Evolutionary conservation across 2,888 invertebrate species (phyloP).

Genomic region (Tenthredo scrophulariae): DNA sequence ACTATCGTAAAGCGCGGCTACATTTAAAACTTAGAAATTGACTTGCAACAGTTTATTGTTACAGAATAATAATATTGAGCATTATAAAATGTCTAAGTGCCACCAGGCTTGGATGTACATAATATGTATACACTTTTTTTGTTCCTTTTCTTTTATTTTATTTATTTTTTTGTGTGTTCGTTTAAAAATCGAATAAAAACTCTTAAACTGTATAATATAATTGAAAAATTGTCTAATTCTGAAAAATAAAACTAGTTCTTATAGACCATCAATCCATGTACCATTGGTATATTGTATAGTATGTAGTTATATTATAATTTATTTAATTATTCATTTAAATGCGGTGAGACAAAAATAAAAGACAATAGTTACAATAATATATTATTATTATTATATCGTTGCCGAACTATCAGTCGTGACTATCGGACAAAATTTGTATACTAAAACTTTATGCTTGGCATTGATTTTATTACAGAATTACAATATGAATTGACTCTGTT

Average conservation of each 20-base stretch:
- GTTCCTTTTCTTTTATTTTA: background rate
- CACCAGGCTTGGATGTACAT: slow-evolving; percentile 22
- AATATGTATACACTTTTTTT: background rate
- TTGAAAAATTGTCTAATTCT: background rate
- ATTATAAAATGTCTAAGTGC: slow-evolving; percentile 45
- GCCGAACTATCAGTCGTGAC: slow-evolving; percentile 35
- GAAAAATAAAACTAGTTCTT: background rate
- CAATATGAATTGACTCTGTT: background rate
- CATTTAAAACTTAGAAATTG: too few species aligned
- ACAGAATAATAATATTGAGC: slow-evolving; percentile 37
- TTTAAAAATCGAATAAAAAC: slow-evolving; percentile 5
- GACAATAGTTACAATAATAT: slow-evolving; percentile 35
- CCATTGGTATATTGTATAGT: background rate
- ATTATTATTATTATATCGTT: slow-evolving; percentile 36
- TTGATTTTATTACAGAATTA: slow-evolving; percentile 6
- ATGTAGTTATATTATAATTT: background rate
- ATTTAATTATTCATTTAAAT: slow-evolving; percentile 39
- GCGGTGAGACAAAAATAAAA: slow-evolving; percentile 44
- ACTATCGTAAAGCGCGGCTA: too few species aligned
- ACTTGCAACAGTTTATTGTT: slow-evolving; percentile 41
- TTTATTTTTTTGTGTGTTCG: background rate
- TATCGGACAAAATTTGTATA: background rate
- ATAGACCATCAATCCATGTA: slow-evolving; percentile 1
- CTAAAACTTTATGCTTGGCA: slow-evolving; percentile 10
- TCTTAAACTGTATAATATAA: slow-evolving; percentile 6